phyloP scores from a whole-genome alignment of 2,113 vertebrate genomes.

The Podocnemis expansa region DNA sequence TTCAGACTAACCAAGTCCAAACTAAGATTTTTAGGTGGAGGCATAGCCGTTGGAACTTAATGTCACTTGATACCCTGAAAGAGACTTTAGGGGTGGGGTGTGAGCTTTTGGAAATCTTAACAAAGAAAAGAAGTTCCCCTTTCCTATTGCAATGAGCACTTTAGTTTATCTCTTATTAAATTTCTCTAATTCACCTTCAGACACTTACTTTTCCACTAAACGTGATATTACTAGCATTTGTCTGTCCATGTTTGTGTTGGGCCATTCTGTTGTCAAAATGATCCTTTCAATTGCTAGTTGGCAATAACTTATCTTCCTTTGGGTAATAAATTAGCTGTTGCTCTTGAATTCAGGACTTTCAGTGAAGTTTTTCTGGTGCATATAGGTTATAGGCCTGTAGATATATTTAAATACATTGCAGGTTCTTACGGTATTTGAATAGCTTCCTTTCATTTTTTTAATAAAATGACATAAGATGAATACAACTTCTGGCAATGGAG shows the following conservation, averaged over 20 bases:
- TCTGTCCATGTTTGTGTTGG: slow-evolving; percentile 32
- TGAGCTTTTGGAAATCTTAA: slow-evolving; percentile 52
- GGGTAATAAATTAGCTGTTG: neutral
- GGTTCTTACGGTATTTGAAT: neutral
- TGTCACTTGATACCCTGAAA: slow-evolving; percentile 37
- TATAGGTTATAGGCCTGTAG: neutral
- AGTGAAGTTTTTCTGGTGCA: neutral
- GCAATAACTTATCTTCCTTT: slow-evolving; percentile 26
- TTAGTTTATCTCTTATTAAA: slow-evolving; percentile 32
- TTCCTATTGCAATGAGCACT: neutral
- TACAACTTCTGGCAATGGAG: slow-evolving; percentile 37
- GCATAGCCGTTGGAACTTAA: too few species aligned
- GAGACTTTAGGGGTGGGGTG: neutral
- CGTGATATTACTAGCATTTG: slow-evolving; percentile 47
- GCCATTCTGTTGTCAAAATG: slow-evolving; percentile 8
- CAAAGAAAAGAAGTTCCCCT: neutral
- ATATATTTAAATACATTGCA: too few species aligned
- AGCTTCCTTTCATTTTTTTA: slow-evolving; percentile 3
- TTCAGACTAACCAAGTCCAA: too few species aligned
- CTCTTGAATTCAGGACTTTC: slow-evolving; percentile 15
- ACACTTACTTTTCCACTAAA: slow-evolving; percentile 56
- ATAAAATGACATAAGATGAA: neutral
- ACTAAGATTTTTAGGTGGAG: too few species aligned
- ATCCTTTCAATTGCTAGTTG: slow-evolving; percentile 18
- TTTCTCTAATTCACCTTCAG: slow-evolving; percentile 53